Conservation (phyloP, 2,113 vertebrate genomes). For the Chrysochloris asiatica region DNA sequence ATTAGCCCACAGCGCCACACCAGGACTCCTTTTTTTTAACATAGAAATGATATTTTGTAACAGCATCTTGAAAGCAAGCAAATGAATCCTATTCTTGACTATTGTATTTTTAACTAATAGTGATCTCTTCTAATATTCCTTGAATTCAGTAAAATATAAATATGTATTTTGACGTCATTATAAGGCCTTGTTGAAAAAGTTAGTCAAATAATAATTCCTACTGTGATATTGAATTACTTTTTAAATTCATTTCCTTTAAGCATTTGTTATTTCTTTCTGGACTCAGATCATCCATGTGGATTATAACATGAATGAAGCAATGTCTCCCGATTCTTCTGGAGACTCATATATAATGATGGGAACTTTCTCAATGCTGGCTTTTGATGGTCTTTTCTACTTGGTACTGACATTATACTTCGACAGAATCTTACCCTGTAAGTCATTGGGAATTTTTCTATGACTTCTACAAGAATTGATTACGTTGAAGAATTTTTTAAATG, state of each 20-base stretch:
- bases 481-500: background rate
- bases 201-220: background rate
- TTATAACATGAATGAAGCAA: constrained; percentile 86
- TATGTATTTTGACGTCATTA: background rate
- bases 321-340: constrained; percentile 87
- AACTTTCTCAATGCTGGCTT: constrained; percentile 85
- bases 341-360: constrained; percentile 89
- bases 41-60: background rate
- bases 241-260: background rate
- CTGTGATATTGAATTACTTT: background rate
- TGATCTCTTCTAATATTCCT: background rate
- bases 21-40: too few species aligned
- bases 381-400: constrained; percentile 92
- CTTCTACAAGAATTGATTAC: background rate
- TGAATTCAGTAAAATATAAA: constrained; percentile 10
- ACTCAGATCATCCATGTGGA: constrained; percentile 91
- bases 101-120: background rate
- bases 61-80: constrained; percentile 9
- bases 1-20: too few species aligned
- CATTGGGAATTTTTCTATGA: constrained; percentile 9
- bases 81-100: background rate
- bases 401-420: constrained; percentile 92
- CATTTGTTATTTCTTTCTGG: constrained; percentile 18
- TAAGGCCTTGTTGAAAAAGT: background rate
- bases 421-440: constrained; percentile 92